These are phyloP conservation scores for Cheilosia vernalis DNA, from an alignment of 2,888 invertebrate species.

Conservation along the genomic window DNA sequence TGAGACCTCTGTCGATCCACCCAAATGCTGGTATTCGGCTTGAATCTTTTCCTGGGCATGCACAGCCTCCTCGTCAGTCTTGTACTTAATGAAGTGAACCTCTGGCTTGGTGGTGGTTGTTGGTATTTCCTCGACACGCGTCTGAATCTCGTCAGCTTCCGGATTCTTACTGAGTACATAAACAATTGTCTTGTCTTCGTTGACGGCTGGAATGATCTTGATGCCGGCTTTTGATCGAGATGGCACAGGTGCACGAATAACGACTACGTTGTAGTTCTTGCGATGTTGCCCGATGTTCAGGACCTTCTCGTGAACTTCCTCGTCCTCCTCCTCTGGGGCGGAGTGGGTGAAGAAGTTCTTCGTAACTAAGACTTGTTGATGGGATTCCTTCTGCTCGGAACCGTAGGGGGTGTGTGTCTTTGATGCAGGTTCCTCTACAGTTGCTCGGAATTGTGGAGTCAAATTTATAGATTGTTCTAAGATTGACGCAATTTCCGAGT, in stretches of 20 bases:
- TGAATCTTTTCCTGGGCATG: slow-evolving; percentile 77
- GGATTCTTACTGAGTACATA: slow-evolving; percentile 77
- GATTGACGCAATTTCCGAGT: background rate
- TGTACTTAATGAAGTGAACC: slow-evolving; percentile 77
- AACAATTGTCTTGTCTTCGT: slow-evolving; percentile 77
- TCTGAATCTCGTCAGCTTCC: slow-evolving; percentile 72
- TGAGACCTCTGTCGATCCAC: slow-evolving; percentile 75
- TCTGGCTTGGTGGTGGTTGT: slow-evolving; percentile 76
- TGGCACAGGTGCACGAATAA: slow-evolving; percentile 76
- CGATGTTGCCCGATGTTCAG: slow-evolving; percentile 74
- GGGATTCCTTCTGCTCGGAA: background rate
- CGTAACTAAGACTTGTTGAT: slow-evolving; percentile 47
- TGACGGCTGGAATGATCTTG: slow-evolving; percentile 76
- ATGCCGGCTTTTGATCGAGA: slow-evolving; percentile 55
- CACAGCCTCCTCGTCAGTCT: slow-evolving; percentile 77
- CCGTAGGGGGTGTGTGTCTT: background rate
- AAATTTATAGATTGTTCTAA: background rate
- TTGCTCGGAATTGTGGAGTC: background rate
- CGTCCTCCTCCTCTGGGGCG: slow-evolving; percentile 77
- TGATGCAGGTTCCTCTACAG: background rate
- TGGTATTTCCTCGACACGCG: slow-evolving; percentile 73
- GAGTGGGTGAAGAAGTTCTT: slow-evolving; percentile 77
- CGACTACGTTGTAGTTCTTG: slow-evolving; percentile 77
- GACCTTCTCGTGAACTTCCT: slow-evolving; percentile 62
- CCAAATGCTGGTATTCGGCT: slow-evolving; percentile 76